Evolutionary conservation across 2,888 invertebrate species (phyloP), one percentile per base, ranked within the genome.

Genomic region (Harpalus rufipes): DNA sequence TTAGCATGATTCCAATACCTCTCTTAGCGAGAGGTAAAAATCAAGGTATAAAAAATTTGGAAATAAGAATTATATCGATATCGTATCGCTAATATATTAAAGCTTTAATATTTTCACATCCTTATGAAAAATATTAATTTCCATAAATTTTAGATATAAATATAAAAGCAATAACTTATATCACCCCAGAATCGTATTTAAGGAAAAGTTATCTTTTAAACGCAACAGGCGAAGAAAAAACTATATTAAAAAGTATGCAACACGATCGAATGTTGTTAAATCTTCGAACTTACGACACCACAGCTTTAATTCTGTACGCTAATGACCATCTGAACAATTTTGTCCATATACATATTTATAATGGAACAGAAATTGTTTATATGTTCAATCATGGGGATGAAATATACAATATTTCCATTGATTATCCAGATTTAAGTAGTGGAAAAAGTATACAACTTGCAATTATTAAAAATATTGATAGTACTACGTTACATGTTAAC

Each of bases 291-390:
- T 97, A 97, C 89, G 96, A 96, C 88, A 93, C 93, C 58, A 94
- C 96, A 87, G 95, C 97, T 0, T 91, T 98, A 87, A 95, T 98
- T 16, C 92, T 98, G 7, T 98, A 98, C 89, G 97, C 97, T 44
- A 97, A 98, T 89, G 98, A 98, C 90, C 96, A 98, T 90, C 92
- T 97, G 85, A 98, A 98, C 90, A 98, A 98, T 91, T 98, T 98
- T 90, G 95, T 97, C 79, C 98, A 98, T 90, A 91, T 98, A 39
- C 97, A 96, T 90, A 94, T 97, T 86, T 94, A 95, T 86, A 95
- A 95, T 86, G 95, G 96, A 12, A 95, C 95, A 7, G 94, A 95
- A 91, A 95, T 97, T 25, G 95, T 97, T 63, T 97, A 97, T 89
- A 92, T 97, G 2, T 97, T 97, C 90, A 98, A 98, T 90, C 93